Evolutionary conservation across 2,797 vertebrate species (phyloP), one percentile per base, ranked within the genome.

Genomic region (Cossypha dichroa): DNA sequence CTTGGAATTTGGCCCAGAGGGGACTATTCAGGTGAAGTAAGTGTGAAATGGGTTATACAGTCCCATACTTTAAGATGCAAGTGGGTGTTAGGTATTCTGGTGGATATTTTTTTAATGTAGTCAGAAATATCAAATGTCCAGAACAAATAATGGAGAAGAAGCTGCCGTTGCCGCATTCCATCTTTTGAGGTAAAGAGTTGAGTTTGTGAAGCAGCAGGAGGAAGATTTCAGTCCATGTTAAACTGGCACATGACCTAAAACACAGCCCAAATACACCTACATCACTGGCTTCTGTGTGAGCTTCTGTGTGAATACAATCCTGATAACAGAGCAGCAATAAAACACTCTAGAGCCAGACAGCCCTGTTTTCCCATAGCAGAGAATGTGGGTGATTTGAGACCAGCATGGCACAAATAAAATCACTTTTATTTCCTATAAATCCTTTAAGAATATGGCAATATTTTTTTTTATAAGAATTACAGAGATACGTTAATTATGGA

Each of bases 341-440:
- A 93, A 7, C 58, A 60, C 38, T 54, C 43, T 43, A 52, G 64
- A 91, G 33, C 54, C 72, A 72, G 74, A 64, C 33, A 81, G 38
- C 51, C 28, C 36, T 38, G 33, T 64, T 91, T 83, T 84, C 52
- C 75, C 58, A 56, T 83, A 86, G 87, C 80, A 95, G 78, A 93
- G 52, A 77, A 96, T 96, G 67, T 94, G 69, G 28, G 33, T 96
- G 91, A 92, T 97, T 95, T 92, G 77, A 95, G 88, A 96, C 62
- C 75, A 97, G 56, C 59, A 54, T 73, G 62, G 48, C 56, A 89
- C 38, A 81, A 94, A 95, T 93, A 84, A 97, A 96, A 86, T 92
- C n/a, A 75, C n/a, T 86, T 85, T 95, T 88, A 69, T 89, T 97
- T 97, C 74, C 73, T 94, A 54, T 90, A 92, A 97, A 81, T 93